Conservation (phyloP, 2,888 invertebrate genomes). For the Agrotis clavis region DNA sequence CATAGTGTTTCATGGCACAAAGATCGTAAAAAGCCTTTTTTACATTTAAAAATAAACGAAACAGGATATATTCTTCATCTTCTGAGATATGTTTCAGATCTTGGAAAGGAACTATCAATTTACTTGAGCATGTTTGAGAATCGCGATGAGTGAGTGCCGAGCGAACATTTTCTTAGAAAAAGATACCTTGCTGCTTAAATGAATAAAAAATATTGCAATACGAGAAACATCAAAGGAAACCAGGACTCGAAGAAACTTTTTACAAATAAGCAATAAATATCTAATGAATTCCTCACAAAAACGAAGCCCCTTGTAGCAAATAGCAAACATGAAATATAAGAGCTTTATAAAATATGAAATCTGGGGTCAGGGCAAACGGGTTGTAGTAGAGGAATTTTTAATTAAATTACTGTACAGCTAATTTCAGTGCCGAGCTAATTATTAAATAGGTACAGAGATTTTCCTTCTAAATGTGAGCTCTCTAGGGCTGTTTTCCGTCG, state of each 20-base stretch:
- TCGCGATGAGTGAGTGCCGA: constrained; percentile 24
- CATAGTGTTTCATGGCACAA: constrained; percentile 47
- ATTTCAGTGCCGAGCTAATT: constrained; percentile 29
- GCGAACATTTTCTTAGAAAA: constrained; percentile 37
- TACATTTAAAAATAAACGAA: constrained; percentile 48
- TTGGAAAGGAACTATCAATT: constrained; percentile 58
- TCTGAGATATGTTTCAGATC: constrained; percentile 39
- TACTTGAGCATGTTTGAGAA: constrained; percentile 29
- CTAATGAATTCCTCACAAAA: neutral
- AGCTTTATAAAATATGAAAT: constrained; percentile 22
- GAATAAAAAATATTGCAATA: constrained; percentile 31
- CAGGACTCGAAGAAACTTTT: constrained; percentile 9
- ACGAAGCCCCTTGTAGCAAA: neutral
- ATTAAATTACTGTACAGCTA: constrained; percentile 20
- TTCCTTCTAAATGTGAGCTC: constrained; percentile 13
- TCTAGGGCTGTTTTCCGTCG: constrained; percentile 5
- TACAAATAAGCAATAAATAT: neutral
- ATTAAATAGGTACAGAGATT: constrained; percentile 23
- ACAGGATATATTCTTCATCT: constrained; percentile 46
- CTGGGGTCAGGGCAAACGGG: constrained; percentile 4
- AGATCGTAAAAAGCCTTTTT: constrained; percentile 51
- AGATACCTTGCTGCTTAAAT: constrained; percentile 23
- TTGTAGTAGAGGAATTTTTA: constrained; percentile 9
- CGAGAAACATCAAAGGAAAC: constrained; percentile 28
- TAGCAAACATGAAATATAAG: constrained; percentile 2